Conservation (phyloP, 2,113 vertebrate species). For the Cavia aperea region DNA sequence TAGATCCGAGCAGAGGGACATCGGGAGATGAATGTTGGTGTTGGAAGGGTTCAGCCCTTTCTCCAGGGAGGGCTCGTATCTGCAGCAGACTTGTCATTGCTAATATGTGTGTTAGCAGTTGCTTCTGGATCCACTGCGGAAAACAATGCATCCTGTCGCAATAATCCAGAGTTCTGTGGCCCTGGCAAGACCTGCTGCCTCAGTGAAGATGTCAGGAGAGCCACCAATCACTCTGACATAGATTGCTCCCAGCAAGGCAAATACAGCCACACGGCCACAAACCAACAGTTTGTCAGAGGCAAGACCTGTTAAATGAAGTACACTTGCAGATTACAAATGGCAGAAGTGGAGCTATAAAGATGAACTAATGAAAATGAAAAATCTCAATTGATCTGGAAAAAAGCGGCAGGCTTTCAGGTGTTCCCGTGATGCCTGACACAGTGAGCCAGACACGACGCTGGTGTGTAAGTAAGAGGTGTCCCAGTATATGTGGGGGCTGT, state of each 20-base stretch:
- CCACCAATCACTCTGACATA: conserved; percentile 88
- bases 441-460: conserved; percentile 79
- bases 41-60: not conserved
- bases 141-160: conserved; percentile 96
- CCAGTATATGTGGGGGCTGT: conserved; percentile 75
- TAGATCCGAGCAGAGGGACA: not conserved
- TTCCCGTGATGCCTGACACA: conserved; percentile 82
- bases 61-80: not conserved
- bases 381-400: conserved; percentile 86
- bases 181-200: conserved; percentile 90
- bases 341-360: conserved; percentile 84
- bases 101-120: not conserved
- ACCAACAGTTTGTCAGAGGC: conserved; percentile 88
- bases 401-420: conserved; percentile 86
- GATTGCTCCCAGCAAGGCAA: conserved; percentile 89
- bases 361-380: conserved; percentile 94
- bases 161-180: conserved; percentile 89
- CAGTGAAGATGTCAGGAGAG: conserved; percentile 86
- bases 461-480: conserved; percentile 79
- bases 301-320: conserved; percentile 80
- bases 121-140: conserved; percentile 55
- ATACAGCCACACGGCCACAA: conserved; percentile 86
- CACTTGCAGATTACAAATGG: conserved; percentile 78
- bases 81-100: not conserved
- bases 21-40: not conserved